Evolutionary conservation across 2,797 vertebrate species (phyloP).

Genomic region (Takifugu ocellatus): DNA sequence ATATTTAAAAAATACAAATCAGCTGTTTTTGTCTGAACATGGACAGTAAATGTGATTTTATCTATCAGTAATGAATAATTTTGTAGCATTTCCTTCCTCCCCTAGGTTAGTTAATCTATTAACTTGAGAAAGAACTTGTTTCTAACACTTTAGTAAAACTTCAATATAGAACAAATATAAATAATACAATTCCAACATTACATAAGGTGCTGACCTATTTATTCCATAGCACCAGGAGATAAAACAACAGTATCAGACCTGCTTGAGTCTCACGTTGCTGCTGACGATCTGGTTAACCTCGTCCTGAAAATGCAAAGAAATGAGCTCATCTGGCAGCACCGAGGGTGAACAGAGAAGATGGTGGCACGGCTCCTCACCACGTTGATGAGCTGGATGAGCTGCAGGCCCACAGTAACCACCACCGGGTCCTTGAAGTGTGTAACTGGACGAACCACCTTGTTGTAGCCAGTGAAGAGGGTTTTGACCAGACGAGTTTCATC

Average conservation of each 20-base stretch:
- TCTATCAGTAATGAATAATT: no score
- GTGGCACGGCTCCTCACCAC: slow-evolving; percentile 78
- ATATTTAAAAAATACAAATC: no score
- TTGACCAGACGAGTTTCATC: slow-evolving; percentile 85
- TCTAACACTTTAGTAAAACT: neutral
- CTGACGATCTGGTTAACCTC: slow-evolving; percentile 97
- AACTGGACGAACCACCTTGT: slow-evolving; percentile 88
- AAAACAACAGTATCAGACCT: slow-evolving; percentile 70
- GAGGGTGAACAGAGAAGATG: neutral
- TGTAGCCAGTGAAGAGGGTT: slow-evolving; percentile 83
- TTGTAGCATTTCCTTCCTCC: neutral
- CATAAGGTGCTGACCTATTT: neutral
- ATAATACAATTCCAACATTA: neutral
- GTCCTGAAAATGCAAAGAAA: slow-evolving; percentile 75
- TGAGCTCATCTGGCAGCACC: slow-evolving; percentile 23
- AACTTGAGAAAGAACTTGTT: neutral
- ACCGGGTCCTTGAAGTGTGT: slow-evolving; percentile 81
- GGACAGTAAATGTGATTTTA: neutral
- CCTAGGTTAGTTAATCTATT: neutral
- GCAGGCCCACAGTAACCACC: slow-evolving; percentile 88
- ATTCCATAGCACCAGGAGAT: neutral
- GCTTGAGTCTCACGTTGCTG: slow-evolving; percentile 91
- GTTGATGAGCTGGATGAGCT: slow-evolving; percentile 95
- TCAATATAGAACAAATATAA: neutral
- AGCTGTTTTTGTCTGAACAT: neutral